Evolutionary conservation across 35 echinoderm and acorn worm species (phyloP).

Genomic region (Chiridota heheva): DNA sequence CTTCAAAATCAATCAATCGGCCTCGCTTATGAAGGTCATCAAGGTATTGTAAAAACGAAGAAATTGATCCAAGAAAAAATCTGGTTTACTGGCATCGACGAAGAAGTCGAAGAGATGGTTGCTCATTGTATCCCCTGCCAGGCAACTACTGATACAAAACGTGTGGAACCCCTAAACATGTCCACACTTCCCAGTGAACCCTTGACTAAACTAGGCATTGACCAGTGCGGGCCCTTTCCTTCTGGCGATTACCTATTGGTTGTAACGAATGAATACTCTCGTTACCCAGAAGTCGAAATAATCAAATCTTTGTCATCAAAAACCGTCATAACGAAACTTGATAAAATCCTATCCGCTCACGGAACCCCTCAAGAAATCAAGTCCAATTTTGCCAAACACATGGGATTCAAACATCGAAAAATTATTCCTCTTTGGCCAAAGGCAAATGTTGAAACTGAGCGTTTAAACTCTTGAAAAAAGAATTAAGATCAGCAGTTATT

Average conservation of each 20-base stretch:
- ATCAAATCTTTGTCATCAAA: conserved; percentile 25
- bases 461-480: conserved; percentile 66
- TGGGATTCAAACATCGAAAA: conserved; percentile 70
- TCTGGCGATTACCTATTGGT: conserved; percentile 47
- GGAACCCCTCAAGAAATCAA: conserved; percentile 36
- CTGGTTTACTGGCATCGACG: no score
- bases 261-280: conserved; percentile 56
- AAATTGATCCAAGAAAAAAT: no score
- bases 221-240: conserved; percentile 54
- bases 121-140: no score
- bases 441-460: conserved; percentile 80
- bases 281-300: conserved; percentile 65
- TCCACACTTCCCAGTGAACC: conserved; percentile 19
- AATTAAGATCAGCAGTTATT: conserved; percentile 32
- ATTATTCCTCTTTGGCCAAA: conserved; percentile 75
- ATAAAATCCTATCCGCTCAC: conserved; percentile 20
- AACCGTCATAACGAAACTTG: conserved; percentile 24
- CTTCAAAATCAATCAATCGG: no score
- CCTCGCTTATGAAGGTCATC: no score
- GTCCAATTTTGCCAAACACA: conserved; percentile 51
- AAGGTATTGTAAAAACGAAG: no score
- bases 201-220: conserved; percentile 27
- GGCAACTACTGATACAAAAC: no score
- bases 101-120: no score
- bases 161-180: conserved; percentile 44